Percentiles rank a stretch among this genome's conserved stretches.
Evolutionary conservation across 2,113 vertebrate genomes (phyloP).

Genomic region (Ictalurus punctatus): DNA sequence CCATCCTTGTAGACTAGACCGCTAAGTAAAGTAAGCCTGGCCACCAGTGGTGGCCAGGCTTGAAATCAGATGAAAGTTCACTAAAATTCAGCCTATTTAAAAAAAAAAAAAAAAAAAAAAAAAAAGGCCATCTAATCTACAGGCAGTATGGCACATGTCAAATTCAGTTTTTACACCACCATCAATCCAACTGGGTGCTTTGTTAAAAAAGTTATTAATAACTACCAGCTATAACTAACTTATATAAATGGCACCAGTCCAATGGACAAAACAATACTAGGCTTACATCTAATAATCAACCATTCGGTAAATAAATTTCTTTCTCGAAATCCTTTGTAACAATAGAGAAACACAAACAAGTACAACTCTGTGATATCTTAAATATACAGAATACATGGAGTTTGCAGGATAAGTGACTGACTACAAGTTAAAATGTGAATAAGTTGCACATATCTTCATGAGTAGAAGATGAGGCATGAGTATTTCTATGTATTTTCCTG

Average conservation of each 20-base stretch:
- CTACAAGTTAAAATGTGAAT: not conserved
- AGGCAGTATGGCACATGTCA: not conserved
- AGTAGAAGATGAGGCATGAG: no score
- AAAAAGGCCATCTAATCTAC: not conserved
- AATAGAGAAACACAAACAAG: not conserved
- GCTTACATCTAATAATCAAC: not conserved
- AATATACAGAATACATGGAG: not conserved
- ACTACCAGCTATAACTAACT: not conserved
- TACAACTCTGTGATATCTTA: not conserved
- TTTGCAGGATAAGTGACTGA: not conserved
- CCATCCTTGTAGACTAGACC: no score
- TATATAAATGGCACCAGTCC: not conserved
- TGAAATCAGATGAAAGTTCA: slow-evolving; percentile 12
- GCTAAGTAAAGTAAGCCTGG: no score
- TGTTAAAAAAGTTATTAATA: not conserved
- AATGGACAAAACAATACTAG: not conserved
- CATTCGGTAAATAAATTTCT: not conserved
- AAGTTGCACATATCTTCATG: not conserved
- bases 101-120: not conserved
- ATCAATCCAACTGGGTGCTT: not conserved
- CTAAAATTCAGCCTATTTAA: not conserved
- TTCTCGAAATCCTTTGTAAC: not conserved
- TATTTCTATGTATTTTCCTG: no score
- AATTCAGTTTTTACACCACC: not conserved
- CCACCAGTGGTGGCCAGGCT: not conserved